phyloP scores from a whole-genome alignment of 2,888 invertebrate species.

The Himalopsyche japonica region DNA sequence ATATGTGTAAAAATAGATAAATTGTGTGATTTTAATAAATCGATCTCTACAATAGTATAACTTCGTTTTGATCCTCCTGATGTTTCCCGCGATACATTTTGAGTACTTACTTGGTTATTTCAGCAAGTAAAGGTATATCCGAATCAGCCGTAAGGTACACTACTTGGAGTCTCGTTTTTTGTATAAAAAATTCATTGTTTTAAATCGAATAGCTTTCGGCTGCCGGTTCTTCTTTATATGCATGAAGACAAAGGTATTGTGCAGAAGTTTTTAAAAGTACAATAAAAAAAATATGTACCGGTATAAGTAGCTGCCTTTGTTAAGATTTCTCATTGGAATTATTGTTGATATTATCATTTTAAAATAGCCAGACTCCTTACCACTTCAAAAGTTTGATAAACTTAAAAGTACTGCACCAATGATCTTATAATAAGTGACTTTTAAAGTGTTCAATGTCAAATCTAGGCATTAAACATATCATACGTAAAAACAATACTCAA shows the following conservation, averaged over 20 bases:
- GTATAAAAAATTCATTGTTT: slow-evolving; percentile 33
- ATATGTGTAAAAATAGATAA: too few species aligned
- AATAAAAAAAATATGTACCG: background rate
- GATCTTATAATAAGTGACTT: too few species aligned
- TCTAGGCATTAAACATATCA: too few species aligned
- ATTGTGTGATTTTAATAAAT: too few species aligned
- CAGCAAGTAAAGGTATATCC: background rate
- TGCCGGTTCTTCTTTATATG: slow-evolving; percentile 26
- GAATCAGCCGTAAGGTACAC: slow-evolving; percentile 27
- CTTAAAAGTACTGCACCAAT: background rate
- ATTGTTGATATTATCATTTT: background rate
- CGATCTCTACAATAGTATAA: background rate
- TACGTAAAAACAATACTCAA: too few species aligned
- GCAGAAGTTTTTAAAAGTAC: background rate
- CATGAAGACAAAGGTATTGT: slow-evolving; percentile 10
- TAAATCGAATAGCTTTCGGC: slow-evolving; percentile 32
- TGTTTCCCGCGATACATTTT: background rate
- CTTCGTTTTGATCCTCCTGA: background rate
- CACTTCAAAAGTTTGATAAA: background rate
- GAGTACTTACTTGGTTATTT: background rate
- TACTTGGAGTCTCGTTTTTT: slow-evolving; percentile 13
- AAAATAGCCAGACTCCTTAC: background rate
- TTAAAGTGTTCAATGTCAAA: too few species aligned
- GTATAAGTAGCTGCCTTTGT: background rate
- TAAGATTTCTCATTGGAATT: background rate